phyloP scores from a whole-genome alignment of 2,797 vertebrate genomes.

The Rhadinocentrus ornatus region DNA sequence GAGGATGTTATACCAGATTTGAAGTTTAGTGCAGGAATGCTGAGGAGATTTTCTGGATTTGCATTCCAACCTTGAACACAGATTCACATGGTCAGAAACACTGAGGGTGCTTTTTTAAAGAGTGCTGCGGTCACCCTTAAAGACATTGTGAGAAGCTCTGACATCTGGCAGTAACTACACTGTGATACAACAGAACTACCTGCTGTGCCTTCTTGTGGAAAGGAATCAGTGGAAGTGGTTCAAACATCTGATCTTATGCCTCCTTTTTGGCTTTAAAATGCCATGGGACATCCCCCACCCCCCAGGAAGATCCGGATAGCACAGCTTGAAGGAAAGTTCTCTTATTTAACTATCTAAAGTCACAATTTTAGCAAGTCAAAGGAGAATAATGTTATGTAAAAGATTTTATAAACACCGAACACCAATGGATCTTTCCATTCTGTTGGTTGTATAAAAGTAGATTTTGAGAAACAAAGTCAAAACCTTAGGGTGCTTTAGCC shows the following conservation, averaged over 20 bases:
- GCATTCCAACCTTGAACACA: not conserved
- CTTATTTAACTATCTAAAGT: not conserved
- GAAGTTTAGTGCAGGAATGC: not conserved
- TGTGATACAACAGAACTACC: not conserved
- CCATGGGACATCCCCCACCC: too few relatives aligned
- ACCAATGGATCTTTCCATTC: constrained; percentile 7
- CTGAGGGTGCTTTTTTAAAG: not conserved
- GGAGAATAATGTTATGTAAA: not conserved
- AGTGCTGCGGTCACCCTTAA: not conserved
- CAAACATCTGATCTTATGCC: constrained; percentile 3
- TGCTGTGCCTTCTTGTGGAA: not conserved
- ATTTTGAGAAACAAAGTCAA: constrained; percentile 6
- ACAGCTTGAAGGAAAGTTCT: not conserved
- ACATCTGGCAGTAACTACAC: constrained; percentile 1
- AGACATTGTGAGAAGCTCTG: not conserved
- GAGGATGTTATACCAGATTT: not conserved
- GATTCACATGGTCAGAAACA: not conserved
- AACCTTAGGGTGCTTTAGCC: not conserved
- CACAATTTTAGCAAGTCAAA: not conserved
- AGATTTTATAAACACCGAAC: constrained; percentile 5
- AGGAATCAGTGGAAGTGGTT: constrained; percentile 5
- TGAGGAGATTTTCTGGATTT: not conserved
- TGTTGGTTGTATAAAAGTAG: not conserved
- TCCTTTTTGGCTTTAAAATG: constrained; percentile 9
- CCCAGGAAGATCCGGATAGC: constrained; percentile 1